Base-by-base conservation (phyloP, 2,888 invertebrate species). In the Pemphredon lugubris region DNA sequence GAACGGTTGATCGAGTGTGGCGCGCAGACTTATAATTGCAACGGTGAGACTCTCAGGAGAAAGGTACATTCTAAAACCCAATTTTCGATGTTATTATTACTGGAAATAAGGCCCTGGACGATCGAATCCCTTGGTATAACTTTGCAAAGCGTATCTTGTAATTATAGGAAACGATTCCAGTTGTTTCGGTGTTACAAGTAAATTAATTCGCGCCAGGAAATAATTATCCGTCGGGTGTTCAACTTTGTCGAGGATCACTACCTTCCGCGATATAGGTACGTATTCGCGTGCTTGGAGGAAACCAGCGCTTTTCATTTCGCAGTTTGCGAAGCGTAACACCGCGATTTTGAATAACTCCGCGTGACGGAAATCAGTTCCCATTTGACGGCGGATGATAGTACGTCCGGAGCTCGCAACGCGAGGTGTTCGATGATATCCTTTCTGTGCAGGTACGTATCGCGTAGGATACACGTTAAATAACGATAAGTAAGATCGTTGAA, bases 1-100 rank as follows among this genome's bases (percentile, higher is more conserved):
- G 32, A 20, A 32, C 50, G 11, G 50, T 11, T 34, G 20, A 50
- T 50, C 50, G 50, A 50, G 20, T 34, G 34, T 50, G 32, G 34
- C 18, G 34, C 34, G n/a, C 0, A 11, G n/a, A n/a, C 1, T n/a
- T 2, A 34, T 34, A 50, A 50, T 50, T 34, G n/a, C 30, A 13
- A 1, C 2, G 16, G 1, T 40, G 7, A 3, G 4, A 26, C 7
- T 26, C 26, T 5, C 26, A 26, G 26, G 7, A 5, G 3, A 5
- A 26, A 26, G 4, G 26, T 26, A 5, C 7, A 7, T 26, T 26
- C 26, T 7, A 26, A 26, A 26, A 26, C 26, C 4, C n/a, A n/a
- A n/a, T n/a, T n/a, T n/a, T n/a, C n/a, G n/a, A n/a, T n/a, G n/a
- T n/a, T n/a, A n/a, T n/a, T n/a, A n/a, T n/a, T n/a, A n/a, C n/a